Evolutionary conservation across 2,113 vertebrate species (phyloP).

Genomic region (Rhizomys pruinosus): DNA sequence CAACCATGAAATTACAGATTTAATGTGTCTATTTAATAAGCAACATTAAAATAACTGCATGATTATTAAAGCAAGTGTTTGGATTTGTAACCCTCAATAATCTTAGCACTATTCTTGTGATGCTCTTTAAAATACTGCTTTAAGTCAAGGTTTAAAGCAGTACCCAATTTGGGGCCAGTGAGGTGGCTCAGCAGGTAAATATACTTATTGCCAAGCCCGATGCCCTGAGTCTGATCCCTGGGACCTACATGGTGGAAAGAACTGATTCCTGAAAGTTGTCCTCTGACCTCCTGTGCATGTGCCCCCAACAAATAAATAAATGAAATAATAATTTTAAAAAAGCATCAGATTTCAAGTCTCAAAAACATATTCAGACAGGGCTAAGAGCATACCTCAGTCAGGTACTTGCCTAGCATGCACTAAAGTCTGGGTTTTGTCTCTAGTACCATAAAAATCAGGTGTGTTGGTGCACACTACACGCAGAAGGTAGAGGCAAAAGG

Average conservation of each 20-base stretch:
- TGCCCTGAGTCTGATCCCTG: background rate
- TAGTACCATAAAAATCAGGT: background rate
- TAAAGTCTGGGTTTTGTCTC: background rate
- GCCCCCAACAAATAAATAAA: background rate
- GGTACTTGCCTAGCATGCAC: background rate
- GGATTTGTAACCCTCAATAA: background rate
- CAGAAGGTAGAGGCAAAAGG: background rate
- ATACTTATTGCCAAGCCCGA: background rate
- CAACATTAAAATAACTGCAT: conserved; percentile 35
- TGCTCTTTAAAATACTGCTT: background rate
- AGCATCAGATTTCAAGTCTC: conserved; percentile 17
- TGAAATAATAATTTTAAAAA: background rate
- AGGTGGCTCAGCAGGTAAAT: background rate
- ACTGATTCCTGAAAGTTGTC: background rate
- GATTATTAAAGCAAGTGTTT: conserved; percentile 12
- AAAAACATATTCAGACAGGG: background rate
- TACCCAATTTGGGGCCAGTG: background rate
- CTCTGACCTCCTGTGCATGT: background rate
- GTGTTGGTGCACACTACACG: background rate
- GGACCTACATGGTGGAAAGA: background rate
- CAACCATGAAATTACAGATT: conserved; percentile 43
- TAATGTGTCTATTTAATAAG: conserved; percentile 3
- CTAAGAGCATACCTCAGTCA: background rate
- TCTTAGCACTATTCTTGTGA: conserved; percentile 1
- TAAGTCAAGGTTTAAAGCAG: conserved; percentile 10